Conservation (phyloP, 2,797 vertebrate species). For the Acanthurus lineatus region DNA sequence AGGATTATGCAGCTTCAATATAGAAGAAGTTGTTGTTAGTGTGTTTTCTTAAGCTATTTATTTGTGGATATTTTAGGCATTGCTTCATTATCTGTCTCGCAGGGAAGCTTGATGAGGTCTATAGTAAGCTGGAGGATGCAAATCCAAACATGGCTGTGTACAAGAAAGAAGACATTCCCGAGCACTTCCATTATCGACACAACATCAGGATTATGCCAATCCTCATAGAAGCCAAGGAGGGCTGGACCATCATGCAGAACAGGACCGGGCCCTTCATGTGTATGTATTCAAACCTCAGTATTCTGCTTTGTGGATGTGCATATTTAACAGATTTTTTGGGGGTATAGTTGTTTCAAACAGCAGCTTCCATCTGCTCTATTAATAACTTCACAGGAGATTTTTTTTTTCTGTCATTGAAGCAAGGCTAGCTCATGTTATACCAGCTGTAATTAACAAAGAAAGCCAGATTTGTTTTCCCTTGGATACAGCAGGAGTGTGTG, state of each 20-base stretch:
- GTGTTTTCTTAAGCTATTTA: not conserved
- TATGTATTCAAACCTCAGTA: constrained; percentile 77
- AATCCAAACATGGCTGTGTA: constrained; percentile 92
- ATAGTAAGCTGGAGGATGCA: constrained; percentile 83
- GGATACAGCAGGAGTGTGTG: constrained; percentile 23
- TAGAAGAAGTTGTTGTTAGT: not conserved
- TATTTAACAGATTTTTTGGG: constrained; percentile 6
- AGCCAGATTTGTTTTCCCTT: constrained; percentile 33
- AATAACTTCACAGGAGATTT: constrained; percentile 62
- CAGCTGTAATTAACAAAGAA: constrained; percentile 58
- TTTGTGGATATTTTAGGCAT: not conserved
- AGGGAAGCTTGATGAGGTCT: constrained; percentile 92
- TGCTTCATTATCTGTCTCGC: constrained; percentile 13
- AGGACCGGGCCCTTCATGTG: constrained; percentile 85
- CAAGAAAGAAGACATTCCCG: constrained; percentile 90
- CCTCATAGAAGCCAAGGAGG: constrained; percentile 90
- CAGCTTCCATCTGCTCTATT: constrained; percentile 52
- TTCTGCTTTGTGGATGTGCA: not conserved
- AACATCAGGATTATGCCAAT: constrained; percentile 91
- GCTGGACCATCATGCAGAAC: constrained; percentile 91
- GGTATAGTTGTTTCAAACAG: constrained; percentile 13
- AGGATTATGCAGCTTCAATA: not conserved
- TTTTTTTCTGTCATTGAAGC: constrained; percentile 41
- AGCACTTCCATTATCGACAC: constrained; percentile 89
- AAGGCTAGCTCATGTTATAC: constrained; percentile 27